Conservation (phyloP, 2,113 vertebrate genomes). For the Percopsis transmontana region DNA sequence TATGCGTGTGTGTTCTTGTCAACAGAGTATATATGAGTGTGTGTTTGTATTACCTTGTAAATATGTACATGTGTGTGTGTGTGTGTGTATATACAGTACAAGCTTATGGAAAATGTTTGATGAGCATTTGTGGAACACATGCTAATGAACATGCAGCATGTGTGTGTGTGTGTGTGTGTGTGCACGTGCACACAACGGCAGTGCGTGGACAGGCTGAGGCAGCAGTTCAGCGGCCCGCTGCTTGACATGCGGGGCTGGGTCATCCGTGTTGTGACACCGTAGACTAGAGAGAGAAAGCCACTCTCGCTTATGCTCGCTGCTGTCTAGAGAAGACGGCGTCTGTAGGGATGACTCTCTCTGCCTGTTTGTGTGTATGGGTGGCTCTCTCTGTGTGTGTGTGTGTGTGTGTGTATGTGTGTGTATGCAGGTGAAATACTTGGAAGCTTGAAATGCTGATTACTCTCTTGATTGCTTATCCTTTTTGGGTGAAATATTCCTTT, state of each 20-base stretch:
- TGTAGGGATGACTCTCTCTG: conserved; percentile 11
- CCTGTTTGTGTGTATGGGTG: background rate
- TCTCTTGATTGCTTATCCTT: conserved; percentile 27
- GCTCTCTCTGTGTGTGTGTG: background rate
- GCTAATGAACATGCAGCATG: too few species aligned
- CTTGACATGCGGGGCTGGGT: conserved; percentile 38
- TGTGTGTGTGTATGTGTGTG: background rate
- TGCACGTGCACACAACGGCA: conserved; percentile 55
- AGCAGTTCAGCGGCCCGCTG: conserved; percentile 29
- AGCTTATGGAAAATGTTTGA: too few species aligned
- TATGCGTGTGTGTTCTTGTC: background rate
- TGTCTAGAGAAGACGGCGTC: conserved; percentile 50
- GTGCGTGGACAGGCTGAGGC: conserved; percentile 38
- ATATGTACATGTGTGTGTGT: background rate
- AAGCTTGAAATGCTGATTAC: background rate
- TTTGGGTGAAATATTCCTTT: too few species aligned
- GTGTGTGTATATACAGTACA: background rate
- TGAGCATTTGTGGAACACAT: too few species aligned
- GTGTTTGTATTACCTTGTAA: background rate
- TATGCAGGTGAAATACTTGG: background rate
- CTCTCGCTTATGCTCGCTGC: conserved; percentile 57
- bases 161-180: conserved; percentile 3
- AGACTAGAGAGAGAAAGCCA: conserved; percentile 53
- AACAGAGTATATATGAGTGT: background rate
- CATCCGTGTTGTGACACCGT: conserved; percentile 49